Base-by-base conservation (phyloP, 1,140 invertebrate genomes). In the Pachypeltis micranthus region DNA sequence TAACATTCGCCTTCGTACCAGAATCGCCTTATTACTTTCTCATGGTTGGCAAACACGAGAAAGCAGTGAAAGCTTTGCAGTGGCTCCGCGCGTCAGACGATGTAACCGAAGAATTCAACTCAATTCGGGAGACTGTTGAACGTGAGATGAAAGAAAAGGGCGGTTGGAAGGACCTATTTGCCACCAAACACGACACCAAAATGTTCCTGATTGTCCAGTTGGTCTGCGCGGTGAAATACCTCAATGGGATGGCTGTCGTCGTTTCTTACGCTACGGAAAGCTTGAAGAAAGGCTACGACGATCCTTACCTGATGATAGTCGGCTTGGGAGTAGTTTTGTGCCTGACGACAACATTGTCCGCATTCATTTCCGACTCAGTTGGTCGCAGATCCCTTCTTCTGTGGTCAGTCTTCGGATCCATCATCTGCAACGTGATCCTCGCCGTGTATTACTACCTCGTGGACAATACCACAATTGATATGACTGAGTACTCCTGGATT, bases 211-310 rank as follows among this genome's bases (percentile, higher is more conserved):
- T 64, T 1, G 21, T 64, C 16, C 58, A 59, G 19, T 44, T 29
- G 10, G 57, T 57, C 2, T 27, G 34, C 14, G 21, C 55, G 1
- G 44, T 31, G 21, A 59, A 64, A 26, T 54, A 60, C 25, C 57
- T 64, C 39, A 64, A 57, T 28, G 63, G 63, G 1, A 39, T 59
- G 23, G 28, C 58, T 14, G 63, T 31, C 3, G 60, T 64, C 14
- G 27, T 64, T 10, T 29, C 44, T 21, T 64, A 60, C 44, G 77
- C 65, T 76, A 77, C 63, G 68, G 75, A 0, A 74, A 74, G 2
- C 69, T 72, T 25, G 79, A 80, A 60, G 77, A 79, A 65, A 67
- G 74, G 63, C 70, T 68, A 57, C 74, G 77, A 59, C 74, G 76
- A 31, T 24, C 55, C 1, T 26, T 59, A 23, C 29, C 16, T 28